Conservation (phyloP, 2,113 vertebrate species). For the Panurus biarmicus region DNA sequence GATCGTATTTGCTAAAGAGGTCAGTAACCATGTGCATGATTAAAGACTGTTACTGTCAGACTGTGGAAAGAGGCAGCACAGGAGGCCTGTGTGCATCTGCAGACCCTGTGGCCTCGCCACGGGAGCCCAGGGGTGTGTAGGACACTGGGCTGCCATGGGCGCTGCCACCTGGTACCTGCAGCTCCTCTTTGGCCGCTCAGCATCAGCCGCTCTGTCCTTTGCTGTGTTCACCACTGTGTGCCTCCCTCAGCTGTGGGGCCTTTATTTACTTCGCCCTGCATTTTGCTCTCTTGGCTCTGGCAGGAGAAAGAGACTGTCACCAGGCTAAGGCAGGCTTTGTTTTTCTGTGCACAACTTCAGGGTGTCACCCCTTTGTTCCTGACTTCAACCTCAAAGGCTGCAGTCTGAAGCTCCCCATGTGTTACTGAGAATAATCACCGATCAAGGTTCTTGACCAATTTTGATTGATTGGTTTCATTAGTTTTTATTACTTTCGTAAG, state of each 20-base stretch:
- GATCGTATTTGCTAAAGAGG: neutral
- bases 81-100: neutral
- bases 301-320: too few relatives aligned
- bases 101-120: rapidly evolving
- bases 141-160: rapidly evolving
- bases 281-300: neutral
- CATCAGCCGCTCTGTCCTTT: neutral
- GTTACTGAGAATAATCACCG: neutral
- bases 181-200: neutral
- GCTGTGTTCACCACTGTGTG: rapidly evolving
- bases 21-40: neutral
- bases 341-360: neutral
- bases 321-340: neutral
- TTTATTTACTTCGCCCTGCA: neutral
- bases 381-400: neutral
- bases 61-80: neutral
- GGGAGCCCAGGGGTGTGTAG: rapidly evolving
- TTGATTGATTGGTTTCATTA: neutral
- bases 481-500: neutral
- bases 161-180: neutral
- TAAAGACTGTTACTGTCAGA: neutral
- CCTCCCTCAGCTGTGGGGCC: too few relatives aligned
- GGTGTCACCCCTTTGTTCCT: neutral
- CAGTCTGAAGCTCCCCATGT: neutral
- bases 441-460: neutral